Evolutionary conservation across 2,113 vertebrate genomes (phyloP), one percentile per base, ranked within the genome.

Genomic region (Pteruthius melanotis): DNA sequence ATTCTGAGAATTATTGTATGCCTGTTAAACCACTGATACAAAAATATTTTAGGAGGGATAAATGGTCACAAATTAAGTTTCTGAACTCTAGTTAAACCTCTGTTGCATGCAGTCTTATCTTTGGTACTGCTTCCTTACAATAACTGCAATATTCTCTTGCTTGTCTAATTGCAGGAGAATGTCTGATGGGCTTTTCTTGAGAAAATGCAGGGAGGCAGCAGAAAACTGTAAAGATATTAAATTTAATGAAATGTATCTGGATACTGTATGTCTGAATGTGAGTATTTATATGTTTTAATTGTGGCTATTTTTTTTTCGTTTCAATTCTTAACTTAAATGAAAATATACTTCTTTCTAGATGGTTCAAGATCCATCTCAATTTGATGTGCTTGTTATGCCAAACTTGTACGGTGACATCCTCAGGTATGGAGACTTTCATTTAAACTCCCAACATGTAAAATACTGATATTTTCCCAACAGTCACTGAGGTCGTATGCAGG

Each of bases 181-280:
- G 99, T 99, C 99, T 27, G 99, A 99, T 93, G 99, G 99, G 24
- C 98, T 99, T 75, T 99, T 99, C 96, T 98, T 99, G 65, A 98
- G 98, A 74, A 99, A 99, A 96, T 99, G 99, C 98, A 97, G 99
- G 94, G 99, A 99, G 91, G 99, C 99, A 87, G 99, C 99, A 50
- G 99, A 99, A 96, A 99, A 98, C 94, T 99, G 98, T 97, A 99
- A 99, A 98, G 99, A 99, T 83, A 98, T 99, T 59, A 99, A 99
- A 95, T 99, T 99, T 97, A 99, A 98, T 63, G 99, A 99, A 97
- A 99, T 99, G 99, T 99, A 99, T 93, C 98, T 99, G 86, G 99
- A 99, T 97, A 99, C 99, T 37, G 99, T 99, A 39, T 99, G 99
- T 95, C 98, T 99, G 75, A 99, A 99, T 92, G 99, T 99, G 98